Evolutionary conservation across 2,797 vertebrate species (phyloP).

Genomic region (Taenioides sp.): DNA sequence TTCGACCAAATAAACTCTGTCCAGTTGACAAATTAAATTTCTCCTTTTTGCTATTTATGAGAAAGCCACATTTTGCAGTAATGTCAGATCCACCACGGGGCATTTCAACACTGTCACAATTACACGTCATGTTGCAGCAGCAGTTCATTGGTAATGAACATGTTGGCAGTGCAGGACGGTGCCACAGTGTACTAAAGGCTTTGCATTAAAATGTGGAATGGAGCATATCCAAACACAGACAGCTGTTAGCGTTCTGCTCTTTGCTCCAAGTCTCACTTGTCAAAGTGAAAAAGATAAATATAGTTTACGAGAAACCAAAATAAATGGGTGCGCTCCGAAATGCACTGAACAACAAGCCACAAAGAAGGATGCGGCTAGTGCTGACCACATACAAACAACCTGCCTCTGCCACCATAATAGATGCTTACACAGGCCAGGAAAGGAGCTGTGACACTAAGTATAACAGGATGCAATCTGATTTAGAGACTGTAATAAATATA

Average conservation of each 20-base stretch:
- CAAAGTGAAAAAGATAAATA: conserved; percentile 86
- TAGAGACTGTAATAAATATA: not conserved
- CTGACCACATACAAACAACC: conserved; percentile 84
- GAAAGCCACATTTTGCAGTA: not conserved
- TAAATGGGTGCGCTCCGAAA: conserved; percentile 87
- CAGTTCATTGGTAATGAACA: conserved; percentile 37
- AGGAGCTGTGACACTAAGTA: conserved; percentile 81
- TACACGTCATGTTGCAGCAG: conserved; percentile 34
- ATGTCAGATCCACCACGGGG: not conserved
- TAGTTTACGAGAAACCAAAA: conserved; percentile 91
- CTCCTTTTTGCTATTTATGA: too few species aligned
- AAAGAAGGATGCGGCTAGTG: conserved; percentile 81
- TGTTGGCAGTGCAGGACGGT: conserved; percentile 23
- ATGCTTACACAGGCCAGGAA: conserved; percentile 81
- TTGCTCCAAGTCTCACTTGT: conserved; percentile 83
- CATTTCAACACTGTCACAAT: conserved; percentile 25
- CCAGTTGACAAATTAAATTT: too few species aligned
- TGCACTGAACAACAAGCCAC: conserved; percentile 85
- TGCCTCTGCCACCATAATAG: conserved; percentile 84
- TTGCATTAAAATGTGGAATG: conserved; percentile 16
- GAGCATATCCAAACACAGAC: conserved; percentile 20
- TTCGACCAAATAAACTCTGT: too few species aligned
- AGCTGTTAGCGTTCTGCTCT: conserved; percentile 50
- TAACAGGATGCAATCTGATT: conserved; percentile 65
- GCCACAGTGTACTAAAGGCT: conserved; percentile 23